These are phyloP conservation scores for Trypoxylon attenuatum DNA, from an alignment of 2,888 invertebrate genomes.

Conservation along the genomic window DNA sequence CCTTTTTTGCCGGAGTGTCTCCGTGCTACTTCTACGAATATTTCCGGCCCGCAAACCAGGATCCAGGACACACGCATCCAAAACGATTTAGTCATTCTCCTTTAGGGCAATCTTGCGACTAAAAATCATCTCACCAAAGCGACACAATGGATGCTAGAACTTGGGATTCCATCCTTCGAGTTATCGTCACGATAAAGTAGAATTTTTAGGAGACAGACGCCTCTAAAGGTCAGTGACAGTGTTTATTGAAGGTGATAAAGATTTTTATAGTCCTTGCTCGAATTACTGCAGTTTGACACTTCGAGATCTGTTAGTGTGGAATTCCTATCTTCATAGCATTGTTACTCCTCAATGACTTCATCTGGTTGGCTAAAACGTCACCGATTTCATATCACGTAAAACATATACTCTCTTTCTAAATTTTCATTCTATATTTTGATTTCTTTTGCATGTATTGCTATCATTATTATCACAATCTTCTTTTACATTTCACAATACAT, in stretches of 20 bases:
- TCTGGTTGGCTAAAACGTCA: no score
- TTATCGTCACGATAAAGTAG: constrained; percentile 67
- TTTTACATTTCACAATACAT: no score
- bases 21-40: constrained; percentile 32
- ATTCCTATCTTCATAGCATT: not conserved
- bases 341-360: not conserved
- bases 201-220: not conserved
- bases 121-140: constrained; percentile 37
- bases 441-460: no score
- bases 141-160: constrained; percentile 50
- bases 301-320: constrained; percentile 33
- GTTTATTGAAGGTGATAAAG: constrained; percentile 73
- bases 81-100: constrained; percentile 22
- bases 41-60: constrained; percentile 40
- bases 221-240: constrained; percentile 28
- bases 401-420: no score
- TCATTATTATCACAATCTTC: no score
- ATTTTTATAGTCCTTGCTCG: constrained; percentile 72
- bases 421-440: no score
- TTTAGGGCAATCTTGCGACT: constrained; percentile 21
- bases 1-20: constrained; percentile 21
- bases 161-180: constrained; percentile 64
- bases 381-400: no score
- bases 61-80: constrained; percentile 11
- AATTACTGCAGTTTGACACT: constrained; percentile 71